A percentile compares a stretch with the other conserved stretches of the same genome.
phyloP scores from a whole-genome alignment of 2,113 vertebrate species.

The Ciconia boyciana region DNA sequence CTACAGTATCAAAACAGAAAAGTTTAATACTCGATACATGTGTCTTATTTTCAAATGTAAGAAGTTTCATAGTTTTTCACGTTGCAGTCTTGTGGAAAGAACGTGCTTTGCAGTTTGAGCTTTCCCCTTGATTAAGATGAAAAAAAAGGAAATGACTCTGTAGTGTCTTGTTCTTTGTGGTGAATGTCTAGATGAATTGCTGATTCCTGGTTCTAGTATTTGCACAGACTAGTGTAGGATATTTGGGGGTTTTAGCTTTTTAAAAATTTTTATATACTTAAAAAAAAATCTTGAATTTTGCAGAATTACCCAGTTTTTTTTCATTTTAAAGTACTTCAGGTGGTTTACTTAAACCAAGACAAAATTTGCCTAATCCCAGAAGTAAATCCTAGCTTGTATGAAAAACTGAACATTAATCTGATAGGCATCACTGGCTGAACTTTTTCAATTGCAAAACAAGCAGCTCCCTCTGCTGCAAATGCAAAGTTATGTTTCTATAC shows the following conservation, averaged over 20 bases:
- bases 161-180: neutral
- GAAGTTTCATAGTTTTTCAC: neutral
- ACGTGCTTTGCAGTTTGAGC: neutral
- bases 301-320: neutral
- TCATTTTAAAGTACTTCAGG: neutral
- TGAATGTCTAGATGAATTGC: neutral
- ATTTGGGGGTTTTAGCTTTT: neutral
- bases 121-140: neutral
- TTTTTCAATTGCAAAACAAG: neutral
- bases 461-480: constrained; percentile 7
- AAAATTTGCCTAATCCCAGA: neutral
- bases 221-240: neutral
- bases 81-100: neutral
- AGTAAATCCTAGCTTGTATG: neutral
- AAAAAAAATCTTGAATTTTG: neutral
- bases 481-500: neutral
- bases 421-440: neutral
- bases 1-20: neutral
- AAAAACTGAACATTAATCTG: neutral
- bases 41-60: neutral
- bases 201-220: neutral
- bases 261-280: neutral
- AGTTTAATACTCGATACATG: neutral
- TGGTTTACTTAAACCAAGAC: neutral
- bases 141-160: neutral